Percentiles rank a stretch among this genome's conserved stretches.
Conservation (phyloP, 1,140 invertebrate species). For the Lucilia sericata region DNA sequence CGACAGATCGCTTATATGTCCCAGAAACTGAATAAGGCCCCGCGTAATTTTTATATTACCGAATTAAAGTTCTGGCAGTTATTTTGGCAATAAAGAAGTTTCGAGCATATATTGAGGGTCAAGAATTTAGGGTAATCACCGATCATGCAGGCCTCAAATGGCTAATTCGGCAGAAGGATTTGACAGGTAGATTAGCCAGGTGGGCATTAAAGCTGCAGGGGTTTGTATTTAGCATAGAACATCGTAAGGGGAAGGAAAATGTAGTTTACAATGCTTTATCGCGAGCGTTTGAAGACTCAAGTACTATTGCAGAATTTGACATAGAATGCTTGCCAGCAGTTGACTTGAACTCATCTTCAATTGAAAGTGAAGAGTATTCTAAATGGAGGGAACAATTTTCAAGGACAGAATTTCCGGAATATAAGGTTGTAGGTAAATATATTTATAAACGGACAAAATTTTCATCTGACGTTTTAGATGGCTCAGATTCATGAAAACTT, state of each 20-base stretch:
- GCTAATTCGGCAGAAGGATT: background rate
- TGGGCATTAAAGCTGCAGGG: background rate
- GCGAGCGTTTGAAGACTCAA: background rate
- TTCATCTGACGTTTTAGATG: no score
- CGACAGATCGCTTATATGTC: no score
- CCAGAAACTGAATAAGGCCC: no score
- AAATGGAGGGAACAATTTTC: no score
- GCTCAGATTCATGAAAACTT: no score
- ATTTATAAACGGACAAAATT: background rate
- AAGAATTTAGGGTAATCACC: background rate
- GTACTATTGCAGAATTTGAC: background rate
- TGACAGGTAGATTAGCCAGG: background rate
- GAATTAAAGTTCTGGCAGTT: no score
- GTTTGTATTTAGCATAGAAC: background rate
- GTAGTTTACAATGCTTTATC: slow-evolving; percentile 28
- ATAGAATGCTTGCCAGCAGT: slow-evolving; percentile 20
- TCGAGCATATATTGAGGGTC: no score
- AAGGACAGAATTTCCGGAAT: background rate
- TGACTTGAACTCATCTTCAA: background rate
- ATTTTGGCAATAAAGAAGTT: no score
- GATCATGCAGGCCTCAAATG: slow-evolving; percentile 15
- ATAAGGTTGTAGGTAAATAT: background rate
- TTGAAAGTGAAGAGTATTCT: no score
- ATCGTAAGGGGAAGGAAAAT: slow-evolving; percentile 42
- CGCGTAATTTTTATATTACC: no score